phyloP scores from a whole-genome alignment of 2,888 invertebrate species.

The Halictus quadricinctus region DNA sequence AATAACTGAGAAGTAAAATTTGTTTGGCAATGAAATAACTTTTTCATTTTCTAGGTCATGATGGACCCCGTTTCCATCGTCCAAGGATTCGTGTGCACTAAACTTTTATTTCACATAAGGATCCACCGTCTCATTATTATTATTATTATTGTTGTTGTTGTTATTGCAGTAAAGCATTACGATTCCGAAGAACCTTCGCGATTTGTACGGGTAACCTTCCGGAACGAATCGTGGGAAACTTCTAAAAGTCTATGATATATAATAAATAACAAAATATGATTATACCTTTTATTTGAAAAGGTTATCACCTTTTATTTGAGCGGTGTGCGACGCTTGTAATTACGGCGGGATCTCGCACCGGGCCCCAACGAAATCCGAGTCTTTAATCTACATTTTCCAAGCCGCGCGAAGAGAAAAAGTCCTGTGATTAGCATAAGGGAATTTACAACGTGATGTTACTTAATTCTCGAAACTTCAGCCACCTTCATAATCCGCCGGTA shows the following conservation, averaged over 20 bases:
- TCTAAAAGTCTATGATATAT: background rate
- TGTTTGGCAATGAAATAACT: too few species aligned
- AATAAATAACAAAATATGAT: constrained; percentile 23
- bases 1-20: too few species aligned
- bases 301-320: constrained; percentile 44
- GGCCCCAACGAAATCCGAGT: constrained; percentile 3
- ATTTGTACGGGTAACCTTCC: background rate
- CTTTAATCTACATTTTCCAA: constrained; percentile 42
- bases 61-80: too few species aligned
- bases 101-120: background rate
- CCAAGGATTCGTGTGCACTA: background rate
- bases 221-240: background rate
- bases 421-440: constrained; percentile 41
- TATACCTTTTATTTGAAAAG: constrained; percentile 34
- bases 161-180: background rate
- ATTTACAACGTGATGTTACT: constrained; percentile 44
- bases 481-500: constrained; percentile 33
- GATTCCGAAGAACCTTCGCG: background rate
- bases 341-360: constrained; percentile 23
- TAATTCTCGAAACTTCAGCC: constrained; percentile 26
- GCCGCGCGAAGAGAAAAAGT: constrained; percentile 14
- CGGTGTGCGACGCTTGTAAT: constrained; percentile 42
- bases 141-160: background rate
- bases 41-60: too few species aligned
- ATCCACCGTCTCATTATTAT: too few species aligned